Percentiles rank a stretch among this genome's conserved stretches.
Evolutionary conservation across 2,113 vertebrate species (phyloP).

Genomic region (Ancistrus triradiatus): DNA sequence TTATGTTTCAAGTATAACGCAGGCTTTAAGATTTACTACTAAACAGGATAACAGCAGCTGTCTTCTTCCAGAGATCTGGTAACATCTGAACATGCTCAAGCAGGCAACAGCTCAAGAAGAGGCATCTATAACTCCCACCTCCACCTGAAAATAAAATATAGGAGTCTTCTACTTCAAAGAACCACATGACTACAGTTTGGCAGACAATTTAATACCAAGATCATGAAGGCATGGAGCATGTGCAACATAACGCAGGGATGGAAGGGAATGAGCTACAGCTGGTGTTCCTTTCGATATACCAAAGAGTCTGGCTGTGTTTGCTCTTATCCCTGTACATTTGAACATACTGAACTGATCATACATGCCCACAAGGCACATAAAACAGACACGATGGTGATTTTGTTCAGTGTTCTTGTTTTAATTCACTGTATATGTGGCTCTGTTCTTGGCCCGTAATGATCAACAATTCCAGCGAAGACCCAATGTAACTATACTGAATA

Average conservation of each 20-base stretch:
- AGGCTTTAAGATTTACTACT: background rate
- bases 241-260: slow-evolving; percentile 27
- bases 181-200: slow-evolving; percentile 56
- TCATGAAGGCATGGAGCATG: slow-evolving; percentile 10
- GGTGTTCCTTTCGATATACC: slow-evolving; percentile 68
- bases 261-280: slow-evolving; percentile 59
- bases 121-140: slow-evolving; percentile 33
- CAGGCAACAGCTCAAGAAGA: slow-evolving; percentile 40
- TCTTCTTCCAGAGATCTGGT: slow-evolving; percentile 7
- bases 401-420: too few species aligned
- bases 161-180: slow-evolving; percentile 47
- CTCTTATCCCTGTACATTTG: slow-evolving; percentile 43
- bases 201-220: slow-evolving; percentile 49
- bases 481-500: too few species aligned
- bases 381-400: too few species aligned
- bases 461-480: too few species aligned
- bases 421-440: too few species aligned
- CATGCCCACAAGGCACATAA: too few species aligned
- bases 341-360: background rate
- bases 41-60: slow-evolving; percentile 1
- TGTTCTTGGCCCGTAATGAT: too few species aligned
- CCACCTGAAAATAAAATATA: slow-evolving; percentile 21
- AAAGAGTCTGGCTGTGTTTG: slow-evolving; percentile 80
- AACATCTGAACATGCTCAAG: background rate
- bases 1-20: too few species aligned